phyloP scores from a whole-genome alignment of 2,888 invertebrate genomes.

The Meandrusa payeni region DNA sequence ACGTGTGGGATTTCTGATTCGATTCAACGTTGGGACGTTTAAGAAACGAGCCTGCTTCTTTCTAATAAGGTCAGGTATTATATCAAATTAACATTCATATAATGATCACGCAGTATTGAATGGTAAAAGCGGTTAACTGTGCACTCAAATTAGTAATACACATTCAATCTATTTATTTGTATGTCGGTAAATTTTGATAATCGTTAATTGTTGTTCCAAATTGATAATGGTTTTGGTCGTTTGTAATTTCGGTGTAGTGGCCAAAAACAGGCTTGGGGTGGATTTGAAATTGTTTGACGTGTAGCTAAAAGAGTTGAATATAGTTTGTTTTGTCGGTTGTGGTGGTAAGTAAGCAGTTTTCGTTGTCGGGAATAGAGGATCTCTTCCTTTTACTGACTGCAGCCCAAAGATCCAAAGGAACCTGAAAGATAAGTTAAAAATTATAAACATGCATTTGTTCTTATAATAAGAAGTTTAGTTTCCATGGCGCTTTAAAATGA shows the following conservation, averaged over 20 bases:
- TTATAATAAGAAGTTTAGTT: no score
- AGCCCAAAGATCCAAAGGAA: conserved; percentile 81
- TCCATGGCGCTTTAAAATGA: no score
- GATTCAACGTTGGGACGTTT: no score
- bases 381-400: conserved; percentile 75
- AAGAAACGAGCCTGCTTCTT: no score
- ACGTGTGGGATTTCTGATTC: no score
- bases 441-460: no score
- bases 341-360: conserved; percentile 65
- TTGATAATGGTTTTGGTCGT: conserved; percentile 57
- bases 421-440: conserved; percentile 66
- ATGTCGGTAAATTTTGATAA: conserved; percentile 70
- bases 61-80: no score
- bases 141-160: no score
- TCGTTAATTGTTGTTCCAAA: conserved; percentile 62
- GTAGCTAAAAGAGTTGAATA: conserved; percentile 65
- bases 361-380: conserved; percentile 61
- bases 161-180: no score
- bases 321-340: conserved; percentile 62
- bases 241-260: conserved; percentile 58
- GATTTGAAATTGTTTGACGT: conserved; percentile 60
- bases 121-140: no score
- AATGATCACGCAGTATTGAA: no score
- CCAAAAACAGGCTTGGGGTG: conserved; percentile 47
- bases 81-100: no score